Conservation (phyloP, 37 sponge, comb jelly and placozoan species). For the Eunapius fragilis region DNA sequence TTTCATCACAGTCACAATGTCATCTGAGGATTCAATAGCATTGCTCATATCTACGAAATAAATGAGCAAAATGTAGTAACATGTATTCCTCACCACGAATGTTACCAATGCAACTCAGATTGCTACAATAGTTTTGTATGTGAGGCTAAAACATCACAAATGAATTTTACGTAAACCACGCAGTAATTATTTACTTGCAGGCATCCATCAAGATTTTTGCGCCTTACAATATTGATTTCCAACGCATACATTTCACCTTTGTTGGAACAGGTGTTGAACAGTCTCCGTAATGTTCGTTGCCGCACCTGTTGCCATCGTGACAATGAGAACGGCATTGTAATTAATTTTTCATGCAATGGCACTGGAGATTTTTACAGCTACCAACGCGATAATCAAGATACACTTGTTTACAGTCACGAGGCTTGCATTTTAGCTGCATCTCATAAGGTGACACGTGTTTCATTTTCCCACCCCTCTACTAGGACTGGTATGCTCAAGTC, state of each 20-base stretch:
- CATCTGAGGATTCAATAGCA: background rate
- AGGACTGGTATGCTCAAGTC: background rate
- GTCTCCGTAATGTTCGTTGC: background rate
- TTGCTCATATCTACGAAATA: background rate
- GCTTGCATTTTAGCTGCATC: conserved; percentile 10
- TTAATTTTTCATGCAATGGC: background rate
- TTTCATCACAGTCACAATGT: background rate
- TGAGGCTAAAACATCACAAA: no score
- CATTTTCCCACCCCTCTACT: conserved; percentile 15
- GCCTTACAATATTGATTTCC: background rate
- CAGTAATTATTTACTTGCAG: background rate
- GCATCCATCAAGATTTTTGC: background rate
- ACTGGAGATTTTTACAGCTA: background rate
- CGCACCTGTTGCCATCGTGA: background rate
- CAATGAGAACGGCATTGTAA: background rate
- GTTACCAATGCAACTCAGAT: no score
- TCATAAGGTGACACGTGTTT: background rate
- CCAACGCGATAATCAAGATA: conserved; percentile 1
- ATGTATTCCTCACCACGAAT: no score
- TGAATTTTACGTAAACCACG: no score
- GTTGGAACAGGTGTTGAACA: background rate
- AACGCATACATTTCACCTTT: background rate
- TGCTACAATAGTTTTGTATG: no score
- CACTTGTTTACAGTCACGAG: background rate
- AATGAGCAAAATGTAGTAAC: no score